Evolutionary conservation across 1,140 invertebrate species (phyloP).

Genomic region (Drosophila saltans): DNA sequence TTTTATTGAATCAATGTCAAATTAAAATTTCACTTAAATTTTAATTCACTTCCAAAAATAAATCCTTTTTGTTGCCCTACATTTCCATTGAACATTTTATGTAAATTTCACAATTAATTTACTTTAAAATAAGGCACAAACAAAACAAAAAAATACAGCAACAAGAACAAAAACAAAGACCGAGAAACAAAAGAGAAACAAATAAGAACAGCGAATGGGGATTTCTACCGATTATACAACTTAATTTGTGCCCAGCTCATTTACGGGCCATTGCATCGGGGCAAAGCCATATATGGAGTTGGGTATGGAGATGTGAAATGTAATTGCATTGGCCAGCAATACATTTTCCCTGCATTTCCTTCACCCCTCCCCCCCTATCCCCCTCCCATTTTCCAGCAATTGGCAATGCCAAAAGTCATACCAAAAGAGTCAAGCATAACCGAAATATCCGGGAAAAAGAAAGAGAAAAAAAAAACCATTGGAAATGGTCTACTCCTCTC

Average conservation of each 20-base stretch:
- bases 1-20: too few relatives aligned
- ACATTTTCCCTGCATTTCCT: not conserved
- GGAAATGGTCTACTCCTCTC: constrained; percentile 16
- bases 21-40: not conserved
- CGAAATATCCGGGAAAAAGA: not conserved
- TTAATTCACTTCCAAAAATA: constrained; percentile 1
- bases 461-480: not conserved
- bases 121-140: constrained; percentile 17
- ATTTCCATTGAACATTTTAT: constrained; percentile 7
- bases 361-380: not conserved
- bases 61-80: not conserved
- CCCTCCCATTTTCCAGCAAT: not conserved
- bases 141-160: constrained; percentile 12
- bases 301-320: constrained; percentile 5
- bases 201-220: constrained; percentile 39
- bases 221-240: constrained; percentile 51
- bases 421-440: constrained; percentile 14
- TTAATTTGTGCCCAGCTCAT: constrained; percentile 52
- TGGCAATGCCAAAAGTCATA: constrained; percentile 7
- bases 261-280: constrained; percentile 59
- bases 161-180: constrained; percentile 7
- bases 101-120: constrained; percentile 26
- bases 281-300: constrained; percentile 30
- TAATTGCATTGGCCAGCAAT: constrained; percentile 21
- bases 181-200: not conserved